Evolutionary conservation across 2,797 vertebrate species (phyloP).

Genomic region (Sebastes goodei): DNA sequence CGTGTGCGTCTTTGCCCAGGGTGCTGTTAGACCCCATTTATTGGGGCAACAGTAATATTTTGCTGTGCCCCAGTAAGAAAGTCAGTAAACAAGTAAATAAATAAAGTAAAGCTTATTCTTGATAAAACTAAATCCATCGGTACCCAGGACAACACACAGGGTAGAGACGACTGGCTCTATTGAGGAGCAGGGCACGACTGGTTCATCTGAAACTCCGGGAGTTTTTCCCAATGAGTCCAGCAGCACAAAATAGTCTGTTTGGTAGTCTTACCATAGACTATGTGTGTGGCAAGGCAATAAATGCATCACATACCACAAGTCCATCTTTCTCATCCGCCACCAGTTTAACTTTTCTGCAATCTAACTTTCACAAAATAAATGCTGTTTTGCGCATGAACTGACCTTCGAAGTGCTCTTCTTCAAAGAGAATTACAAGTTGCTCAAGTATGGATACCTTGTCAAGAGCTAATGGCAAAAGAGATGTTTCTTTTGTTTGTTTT

Average conservation of each 20-base stretch:
- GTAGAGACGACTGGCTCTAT: not conserved
- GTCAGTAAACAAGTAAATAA: not conserved
- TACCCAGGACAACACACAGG: not conserved
- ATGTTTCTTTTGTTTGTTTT: not conserved
- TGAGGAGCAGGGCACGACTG: slow-evolving; percentile 5
- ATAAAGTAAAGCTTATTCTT: not conserved
- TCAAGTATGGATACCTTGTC: not conserved
- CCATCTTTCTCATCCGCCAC: not conserved
- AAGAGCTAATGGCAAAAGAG: not conserved
- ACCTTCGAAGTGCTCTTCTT: not conserved
- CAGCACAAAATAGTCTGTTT: slow-evolving; percentile 20
- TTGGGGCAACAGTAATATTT: not conserved
- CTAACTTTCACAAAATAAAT: not conserved
- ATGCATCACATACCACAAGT: not conserved
- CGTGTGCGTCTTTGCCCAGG: not conserved
- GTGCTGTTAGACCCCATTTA: slow-evolving; percentile 22
- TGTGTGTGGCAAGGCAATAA: slow-evolving; percentile 8
- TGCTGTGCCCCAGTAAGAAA: not conserved
- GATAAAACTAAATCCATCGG: not conserved
- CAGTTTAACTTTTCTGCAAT: slow-evolving; percentile 1
- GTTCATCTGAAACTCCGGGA: not conserved
- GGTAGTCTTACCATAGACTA: slow-evolving; percentile 26
- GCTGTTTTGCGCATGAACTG: not conserved
- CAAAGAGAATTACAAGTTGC: not conserved
- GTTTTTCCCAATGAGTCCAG: slow-evolving; percentile 36